Percentiles rank a stretch among this genome's conserved stretches.
Evolutionary conservation across 64 coral and sea anemone species (phyloP).

Genomic region (Montipora capricornis): DNA sequence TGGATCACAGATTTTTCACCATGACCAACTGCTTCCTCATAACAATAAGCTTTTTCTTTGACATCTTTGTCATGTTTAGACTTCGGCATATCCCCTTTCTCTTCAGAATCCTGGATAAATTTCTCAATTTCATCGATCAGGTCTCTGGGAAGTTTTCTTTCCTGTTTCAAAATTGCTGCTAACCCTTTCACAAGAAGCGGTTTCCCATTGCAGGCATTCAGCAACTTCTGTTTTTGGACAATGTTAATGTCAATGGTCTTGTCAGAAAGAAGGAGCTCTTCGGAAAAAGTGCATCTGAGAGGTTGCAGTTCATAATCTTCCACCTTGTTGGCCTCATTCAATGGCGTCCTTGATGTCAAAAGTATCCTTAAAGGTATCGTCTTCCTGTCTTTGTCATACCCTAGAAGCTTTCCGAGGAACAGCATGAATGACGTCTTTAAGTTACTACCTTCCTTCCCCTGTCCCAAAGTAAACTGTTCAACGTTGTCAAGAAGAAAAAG

Average conservation of each 20-base stretch:
- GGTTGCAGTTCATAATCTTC: neutral
- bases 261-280: neutral
- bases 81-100: too few relatives aligned
- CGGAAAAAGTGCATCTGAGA: neutral
- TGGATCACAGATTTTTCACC: too few relatives aligned
- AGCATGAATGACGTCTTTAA: neutral
- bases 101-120: too few relatives aligned
- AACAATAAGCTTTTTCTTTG: too few relatives aligned
- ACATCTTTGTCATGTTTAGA: too few relatives aligned
- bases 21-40: too few relatives aligned
- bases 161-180: neutral
- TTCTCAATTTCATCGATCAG: neutral
- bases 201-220: neutral
- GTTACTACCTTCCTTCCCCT: neutral
- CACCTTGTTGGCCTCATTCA: neutral
- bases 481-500: slow-evolving; percentile 36
- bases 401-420: slow-evolving; percentile 4
- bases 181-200: slow-evolving; percentile 6
- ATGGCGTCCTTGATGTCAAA: neutral
- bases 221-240: neutral
- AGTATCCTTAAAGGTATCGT: neutral
- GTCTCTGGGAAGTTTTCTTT: neutral
- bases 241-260: neutral
- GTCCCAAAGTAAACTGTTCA: neutral
- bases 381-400: neutral